Evolutionary conservation across 2,888 invertebrate species (phyloP), one percentile per base, ranked within the genome.

Genomic region (Ormyrus nitidulus): DNA sequence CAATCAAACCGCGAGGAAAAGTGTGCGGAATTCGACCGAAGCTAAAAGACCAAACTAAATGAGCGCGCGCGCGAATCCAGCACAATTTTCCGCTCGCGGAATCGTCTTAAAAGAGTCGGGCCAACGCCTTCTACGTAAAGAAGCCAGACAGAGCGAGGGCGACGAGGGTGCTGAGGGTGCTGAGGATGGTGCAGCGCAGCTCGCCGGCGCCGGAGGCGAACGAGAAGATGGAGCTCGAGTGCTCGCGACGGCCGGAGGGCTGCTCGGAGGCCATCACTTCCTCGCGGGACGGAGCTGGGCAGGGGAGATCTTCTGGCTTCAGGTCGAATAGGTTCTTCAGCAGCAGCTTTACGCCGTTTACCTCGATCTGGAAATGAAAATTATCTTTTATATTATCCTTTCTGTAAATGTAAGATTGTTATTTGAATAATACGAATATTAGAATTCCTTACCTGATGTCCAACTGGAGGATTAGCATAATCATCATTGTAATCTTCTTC

Each of bases 251-350:
- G 75, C 87, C 87, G 54, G 88, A 89, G 13, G 90, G 90, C 61
- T 90, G 89, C 80, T 90, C 89, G 49, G 90, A 90, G 4, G 89
- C 89, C 89, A 90, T 89, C 54, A 89, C 85, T 78, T 90, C 90
- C 80, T 89, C 90, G 79, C 88, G 86, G 74, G 89, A 85, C 46
- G 87, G 84, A 73, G 87, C 86, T 11, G 89, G 89, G 76, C 90
- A 90, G 0, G 90, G 90, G 13, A 90, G 83, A 8, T 89, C 86
- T 58, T 90, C 90, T 46, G 84, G 82, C 70, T 88, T 88, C 81
- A 90, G 78, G 34, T 89, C 88, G 79, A 88, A 87, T 66, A 90
- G 83, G 70, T 86, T 87, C 82, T 86, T 89, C 79, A 86, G 34
- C 34, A 34, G 34, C 34, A 81, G 72, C 79, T 88, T 89, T 34